These are phyloP conservation scores for Esox lucius DNA, from an alignment of 2,797 vertebrate genomes.

Conservation along the genomic window DNA sequence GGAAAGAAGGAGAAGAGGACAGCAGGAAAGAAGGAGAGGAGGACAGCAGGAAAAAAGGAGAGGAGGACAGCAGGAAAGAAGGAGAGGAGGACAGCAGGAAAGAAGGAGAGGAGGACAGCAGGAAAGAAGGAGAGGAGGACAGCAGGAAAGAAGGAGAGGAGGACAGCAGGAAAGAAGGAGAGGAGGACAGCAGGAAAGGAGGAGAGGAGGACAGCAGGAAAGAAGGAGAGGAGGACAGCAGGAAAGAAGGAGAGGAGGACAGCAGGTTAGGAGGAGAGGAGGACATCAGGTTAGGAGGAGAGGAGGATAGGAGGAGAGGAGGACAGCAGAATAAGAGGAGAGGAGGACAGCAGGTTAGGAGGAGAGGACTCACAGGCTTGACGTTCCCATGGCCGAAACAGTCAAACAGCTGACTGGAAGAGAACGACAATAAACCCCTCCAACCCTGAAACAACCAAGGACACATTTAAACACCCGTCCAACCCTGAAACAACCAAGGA, in stretches of 20 bases:
- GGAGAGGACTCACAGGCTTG: slow-evolving; percentile 15
- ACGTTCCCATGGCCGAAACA: slow-evolving; percentile 34
- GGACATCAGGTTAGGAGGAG: no score
- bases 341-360: background rate
- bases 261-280: background rate
- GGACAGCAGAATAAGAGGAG: background rate
- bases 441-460: slow-evolving; percentile 41
- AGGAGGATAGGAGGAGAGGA: background rate
- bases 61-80: fast-evolving
- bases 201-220: background rate
- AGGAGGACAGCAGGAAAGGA: background rate
- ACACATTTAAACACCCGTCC: slow-evolving; percentile 26
- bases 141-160: no score
- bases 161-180: no score
- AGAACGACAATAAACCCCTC: slow-evolving; percentile 52
- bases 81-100: no score
- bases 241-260: no score
- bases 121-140: no score
- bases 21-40: no score
- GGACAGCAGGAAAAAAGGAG: no score
- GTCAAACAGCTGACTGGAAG: slow-evolving; percentile 48
- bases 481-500: background rate
- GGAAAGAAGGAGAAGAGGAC: no score
- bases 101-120: no score
- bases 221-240: no score